These are phyloP conservation scores for Sinonovacula constricta DNA, from an alignment of 1,140 invertebrate species.

Conservation along the genomic window DNA sequence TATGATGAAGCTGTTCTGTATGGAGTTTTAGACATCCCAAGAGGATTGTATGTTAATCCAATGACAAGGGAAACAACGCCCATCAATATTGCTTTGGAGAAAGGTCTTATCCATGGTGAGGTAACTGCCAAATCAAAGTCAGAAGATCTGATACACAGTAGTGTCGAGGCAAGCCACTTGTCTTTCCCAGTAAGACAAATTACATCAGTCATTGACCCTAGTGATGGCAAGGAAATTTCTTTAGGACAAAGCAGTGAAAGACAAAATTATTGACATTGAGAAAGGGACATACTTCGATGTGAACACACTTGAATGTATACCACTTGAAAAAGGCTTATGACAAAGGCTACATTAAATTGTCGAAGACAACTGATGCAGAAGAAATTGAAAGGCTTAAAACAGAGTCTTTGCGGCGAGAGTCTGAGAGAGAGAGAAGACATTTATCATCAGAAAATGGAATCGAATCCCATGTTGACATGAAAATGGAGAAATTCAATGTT, in stretches of 20 bases:
- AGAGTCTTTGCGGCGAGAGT: constrained; percentile 52
- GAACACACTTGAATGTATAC: constrained; percentile 83
- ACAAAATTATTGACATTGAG: constrained; percentile 89
- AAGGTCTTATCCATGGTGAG: constrained; percentile 84
- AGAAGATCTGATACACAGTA: constrained; percentile 72
- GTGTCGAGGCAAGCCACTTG: constrained; percentile 63
- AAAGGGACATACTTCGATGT: constrained; percentile 91
- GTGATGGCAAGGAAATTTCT: constrained; percentile 86
- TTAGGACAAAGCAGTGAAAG: constrained; percentile 82
- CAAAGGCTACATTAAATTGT: constrained; percentile 69
- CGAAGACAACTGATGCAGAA: constrained; percentile 68
- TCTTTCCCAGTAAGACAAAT: constrained; percentile 81
- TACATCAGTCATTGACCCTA: constrained; percentile 85
- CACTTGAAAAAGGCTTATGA: constrained; percentile 72
- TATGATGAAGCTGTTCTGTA: constrained; percentile 91
- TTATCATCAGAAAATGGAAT: constrained; percentile 53
- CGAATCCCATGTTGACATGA: constrained; percentile 67
- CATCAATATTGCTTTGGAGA: constrained; percentile 75
- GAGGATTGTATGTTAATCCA: constrained; percentile 86
- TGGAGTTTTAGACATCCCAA: constrained; percentile 89
- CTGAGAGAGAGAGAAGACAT: constrained; percentile 41
- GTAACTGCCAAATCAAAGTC: constrained; percentile 69
- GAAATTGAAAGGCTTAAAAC: constrained; percentile 67
- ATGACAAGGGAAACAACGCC: constrained; percentile 85
- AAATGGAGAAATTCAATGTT: constrained; percentile 68